phyloP scores from a whole-genome alignment of 2,888 invertebrate species.

The Theristus sp. region DNA sequence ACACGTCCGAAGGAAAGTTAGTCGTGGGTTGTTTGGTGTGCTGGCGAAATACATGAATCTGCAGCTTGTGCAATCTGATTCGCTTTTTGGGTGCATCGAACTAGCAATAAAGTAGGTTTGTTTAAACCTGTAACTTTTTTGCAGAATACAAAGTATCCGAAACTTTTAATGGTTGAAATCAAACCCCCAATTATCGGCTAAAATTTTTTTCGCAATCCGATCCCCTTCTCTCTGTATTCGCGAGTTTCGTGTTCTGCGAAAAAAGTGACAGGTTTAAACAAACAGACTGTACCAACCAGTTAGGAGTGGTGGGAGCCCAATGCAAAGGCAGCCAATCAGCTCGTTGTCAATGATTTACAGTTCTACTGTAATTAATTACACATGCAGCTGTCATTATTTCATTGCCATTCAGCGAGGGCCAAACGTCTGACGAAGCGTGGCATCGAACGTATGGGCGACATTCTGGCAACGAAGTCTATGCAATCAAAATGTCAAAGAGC shows the following conservation, averaged over 20 bases:
- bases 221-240: too few relatives aligned
- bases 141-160: too few relatives aligned
- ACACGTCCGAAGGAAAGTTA: slow-evolving; percentile 93
- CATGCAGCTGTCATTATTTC: slow-evolving; percentile 84
- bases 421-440: slow-evolving; percentile 84
- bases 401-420: slow-evolving; percentile 73
- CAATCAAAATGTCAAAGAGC: slow-evolving; percentile 78
- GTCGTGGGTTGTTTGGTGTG: slow-evolving; percentile 35
- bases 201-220: slow-evolving; percentile 95
- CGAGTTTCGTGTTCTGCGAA: too few relatives aligned
- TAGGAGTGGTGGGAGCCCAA: slow-evolving; percentile 83
- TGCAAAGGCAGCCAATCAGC: too few relatives aligned
- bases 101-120: too few relatives aligned
- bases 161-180: too few relatives aligned
- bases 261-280: too few relatives aligned
- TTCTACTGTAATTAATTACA: too few relatives aligned
- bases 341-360: too few relatives aligned
- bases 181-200: slow-evolving; percentile 84
- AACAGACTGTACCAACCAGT: too few relatives aligned
- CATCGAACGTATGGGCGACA: slow-evolving; percentile 84
- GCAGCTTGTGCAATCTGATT: slow-evolving; percentile 11
- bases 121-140: too few relatives aligned
- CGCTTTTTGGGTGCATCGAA: too few relatives aligned
- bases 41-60: background rate
- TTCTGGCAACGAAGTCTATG: slow-evolving; percentile 94